Percentiles rank a stretch among this genome's conserved stretches.
Conservation (phyloP, 2,113 vertebrate species). For the Anoura caudifer region DNA sequence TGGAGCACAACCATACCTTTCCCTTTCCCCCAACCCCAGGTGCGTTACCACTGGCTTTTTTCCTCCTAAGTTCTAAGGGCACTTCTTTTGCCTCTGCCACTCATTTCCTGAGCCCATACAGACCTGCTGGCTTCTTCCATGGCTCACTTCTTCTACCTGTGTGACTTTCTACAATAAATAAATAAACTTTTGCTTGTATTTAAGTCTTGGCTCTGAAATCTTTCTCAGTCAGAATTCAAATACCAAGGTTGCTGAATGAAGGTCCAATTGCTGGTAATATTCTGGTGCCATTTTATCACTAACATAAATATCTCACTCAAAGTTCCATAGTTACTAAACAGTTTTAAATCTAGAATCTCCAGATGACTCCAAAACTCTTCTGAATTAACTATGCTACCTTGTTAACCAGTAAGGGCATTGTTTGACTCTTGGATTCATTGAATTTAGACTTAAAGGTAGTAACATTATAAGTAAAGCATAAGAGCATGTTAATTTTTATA, state of each 20-base stretch:
- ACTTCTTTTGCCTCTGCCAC: no score
- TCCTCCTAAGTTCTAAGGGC: not conserved
- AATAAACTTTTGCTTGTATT: no score
- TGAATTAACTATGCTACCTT: not conserved
- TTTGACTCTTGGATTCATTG: not conserved
- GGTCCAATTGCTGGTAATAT: not conserved
- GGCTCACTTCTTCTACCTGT: no score
- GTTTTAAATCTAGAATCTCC: not conserved
- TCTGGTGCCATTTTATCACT: not conserved
- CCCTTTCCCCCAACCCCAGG: no score
- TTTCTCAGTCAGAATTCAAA: not conserved
- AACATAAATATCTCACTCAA: not conserved
- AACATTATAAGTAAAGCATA: not conserved
- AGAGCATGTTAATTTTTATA: not conserved
- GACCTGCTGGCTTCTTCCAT: no score
- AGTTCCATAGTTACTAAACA: not conserved
- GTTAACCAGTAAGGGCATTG: not conserved
- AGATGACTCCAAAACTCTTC: not conserved
- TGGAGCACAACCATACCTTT: no score
- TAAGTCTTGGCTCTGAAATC: not conserved
- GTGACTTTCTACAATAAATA: no score
- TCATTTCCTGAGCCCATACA: no score
- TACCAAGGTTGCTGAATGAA: not conserved
- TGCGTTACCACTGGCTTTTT: not conserved
- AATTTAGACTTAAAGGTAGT: not conserved